Conservation (phyloP, 2,888 invertebrate genomes). For the Hedychridium roseum region DNA sequence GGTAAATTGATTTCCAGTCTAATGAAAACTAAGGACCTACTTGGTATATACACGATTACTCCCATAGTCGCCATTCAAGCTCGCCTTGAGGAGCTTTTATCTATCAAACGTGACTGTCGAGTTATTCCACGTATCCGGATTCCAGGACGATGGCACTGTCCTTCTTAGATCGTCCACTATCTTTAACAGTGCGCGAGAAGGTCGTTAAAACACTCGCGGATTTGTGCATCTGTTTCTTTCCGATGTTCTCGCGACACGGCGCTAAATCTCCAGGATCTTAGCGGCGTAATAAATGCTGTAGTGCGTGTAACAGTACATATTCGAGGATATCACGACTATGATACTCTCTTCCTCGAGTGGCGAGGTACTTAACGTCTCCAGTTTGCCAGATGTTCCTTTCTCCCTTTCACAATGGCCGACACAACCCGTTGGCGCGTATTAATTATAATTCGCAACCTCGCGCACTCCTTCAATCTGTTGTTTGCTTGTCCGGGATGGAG, state of each 20-base stretch:
- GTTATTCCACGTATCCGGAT: too few species aligned
- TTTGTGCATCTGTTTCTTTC: background rate
- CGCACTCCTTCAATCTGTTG: too few species aligned
- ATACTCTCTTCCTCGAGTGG: slow-evolving; percentile 14
- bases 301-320: slow-evolving; percentile 47
- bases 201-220: too few species aligned
- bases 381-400: slow-evolving; percentile 41
- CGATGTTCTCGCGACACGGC: background rate
- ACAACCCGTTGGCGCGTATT: slow-evolving; percentile 21
- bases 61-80: slow-evolving; percentile 58
- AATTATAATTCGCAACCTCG: too few species aligned
- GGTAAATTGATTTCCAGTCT: too few species aligned
- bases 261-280: slow-evolving; percentile 44
- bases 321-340: slow-evolving; percentile 18
- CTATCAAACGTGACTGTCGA: background rate
- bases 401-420: slow-evolving; percentile 40
- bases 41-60: slow-evolving; percentile 58
- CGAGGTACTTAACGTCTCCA: slow-evolving; percentile 35
- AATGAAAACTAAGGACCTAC: slow-evolving; percentile 53
- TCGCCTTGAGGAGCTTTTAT: slow-evolving; percentile 17
- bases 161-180: too few species aligned
- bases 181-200: too few species aligned
- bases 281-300: slow-evolving; percentile 44
- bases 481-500: too few species aligned
- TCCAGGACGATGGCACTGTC: too few species aligned